These are phyloP conservation scores for Nothoprocta perdicaria DNA, from an alignment of 2,113 vertebrate genomes.

Conservation along the genomic window DNA sequence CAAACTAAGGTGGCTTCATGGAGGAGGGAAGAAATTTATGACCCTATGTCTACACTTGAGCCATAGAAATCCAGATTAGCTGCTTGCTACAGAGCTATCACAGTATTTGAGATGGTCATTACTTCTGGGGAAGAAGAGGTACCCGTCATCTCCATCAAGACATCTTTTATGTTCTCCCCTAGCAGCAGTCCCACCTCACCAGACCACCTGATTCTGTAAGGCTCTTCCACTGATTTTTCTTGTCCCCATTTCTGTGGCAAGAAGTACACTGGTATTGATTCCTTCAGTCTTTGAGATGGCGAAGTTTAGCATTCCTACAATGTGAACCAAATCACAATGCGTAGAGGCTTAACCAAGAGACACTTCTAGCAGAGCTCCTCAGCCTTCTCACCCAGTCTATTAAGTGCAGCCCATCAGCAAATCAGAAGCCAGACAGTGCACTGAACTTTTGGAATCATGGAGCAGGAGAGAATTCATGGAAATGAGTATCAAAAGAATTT, in stretches of 20 bases:
- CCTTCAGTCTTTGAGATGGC: background rate
- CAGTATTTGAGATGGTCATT: background rate
- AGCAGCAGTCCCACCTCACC: background rate
- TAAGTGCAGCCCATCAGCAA: background rate
- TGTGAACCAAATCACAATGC: background rate
- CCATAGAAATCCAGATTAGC: background rate
- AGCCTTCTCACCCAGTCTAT: background rate
- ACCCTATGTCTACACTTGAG: background rate
- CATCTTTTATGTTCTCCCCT: background rate
- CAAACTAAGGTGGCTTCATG: background rate
- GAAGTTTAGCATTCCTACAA: background rate
- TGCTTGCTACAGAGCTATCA: background rate
- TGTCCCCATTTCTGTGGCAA: background rate
- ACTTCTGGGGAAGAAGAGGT: background rate
- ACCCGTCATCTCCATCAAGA: background rate
- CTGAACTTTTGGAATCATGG: background rate
- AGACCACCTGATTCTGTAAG: background rate
- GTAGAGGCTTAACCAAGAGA: background rate
- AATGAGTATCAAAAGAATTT: background rate
- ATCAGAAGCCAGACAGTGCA: background rate
- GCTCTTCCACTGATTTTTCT: background rate
- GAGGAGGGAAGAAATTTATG: background rate
- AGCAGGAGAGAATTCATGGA: background rate
- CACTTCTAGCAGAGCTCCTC: background rate
- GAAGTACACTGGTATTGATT: background rate